Conservation (phyloP, 2,797 vertebrate species). For the Oreochromis grahami region DNA sequence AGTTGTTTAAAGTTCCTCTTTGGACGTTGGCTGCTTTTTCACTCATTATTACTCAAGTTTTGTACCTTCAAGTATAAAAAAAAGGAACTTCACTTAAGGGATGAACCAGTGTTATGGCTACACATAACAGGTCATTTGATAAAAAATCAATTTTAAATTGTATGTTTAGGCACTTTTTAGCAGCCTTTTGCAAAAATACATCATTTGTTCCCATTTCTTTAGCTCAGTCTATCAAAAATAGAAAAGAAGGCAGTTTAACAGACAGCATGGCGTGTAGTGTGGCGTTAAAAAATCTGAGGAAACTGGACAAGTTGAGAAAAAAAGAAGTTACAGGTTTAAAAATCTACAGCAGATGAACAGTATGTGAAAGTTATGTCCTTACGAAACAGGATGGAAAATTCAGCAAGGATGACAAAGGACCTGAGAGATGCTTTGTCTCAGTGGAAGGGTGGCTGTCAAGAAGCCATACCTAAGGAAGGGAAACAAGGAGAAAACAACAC, state of each 20-base stretch:
- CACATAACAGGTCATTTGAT: not conserved
- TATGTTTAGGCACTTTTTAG: not conserved
- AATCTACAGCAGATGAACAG: not conserved
- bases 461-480: not conserved
- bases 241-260: not conserved
- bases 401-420: not conserved
- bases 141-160: not conserved
- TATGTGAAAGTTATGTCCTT: not conserved
- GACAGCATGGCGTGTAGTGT: not conserved
- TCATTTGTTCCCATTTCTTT: not conserved
- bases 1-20: fast-evolving
- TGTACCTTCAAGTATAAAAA: not conserved
- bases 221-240: not conserved
- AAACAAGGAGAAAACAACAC: not conserved
- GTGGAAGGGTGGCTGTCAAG: not conserved
- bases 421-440: not conserved
- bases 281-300: not conserved
- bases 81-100: not conserved
- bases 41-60: not conserved
- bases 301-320: not conserved
- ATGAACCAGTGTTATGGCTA: not conserved
- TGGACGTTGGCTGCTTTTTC: not conserved
- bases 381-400: not conserved
- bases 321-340: not conserved
- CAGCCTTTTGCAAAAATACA: not conserved